Percentiles rank a stretch among this genome's conserved stretches.
These are phyloP conservation scores for Morone chrysops DNA, from an alignment of 2,113 vertebrate species.

Conservation along the genomic window DNA sequence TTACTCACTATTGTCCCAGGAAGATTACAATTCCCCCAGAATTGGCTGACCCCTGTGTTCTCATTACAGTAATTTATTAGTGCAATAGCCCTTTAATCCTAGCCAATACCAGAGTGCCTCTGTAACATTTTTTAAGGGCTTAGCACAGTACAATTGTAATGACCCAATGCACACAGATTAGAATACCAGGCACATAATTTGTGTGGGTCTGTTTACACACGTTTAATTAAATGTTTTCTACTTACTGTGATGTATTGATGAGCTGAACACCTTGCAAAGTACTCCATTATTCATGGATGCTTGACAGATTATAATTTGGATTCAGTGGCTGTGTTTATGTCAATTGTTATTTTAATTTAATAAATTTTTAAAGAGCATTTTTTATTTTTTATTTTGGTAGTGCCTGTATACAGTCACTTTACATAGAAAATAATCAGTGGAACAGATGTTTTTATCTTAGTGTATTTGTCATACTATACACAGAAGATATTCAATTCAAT, in stretches of 20 bases:
- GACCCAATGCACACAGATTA: slow-evolving; percentile 3
- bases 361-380: too few species aligned
- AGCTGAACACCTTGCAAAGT: too few species aligned
- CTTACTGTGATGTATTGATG: neutral
- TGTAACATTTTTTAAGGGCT: slow-evolving; percentile 17
- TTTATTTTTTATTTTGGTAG: too few species aligned
- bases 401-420: too few species aligned
- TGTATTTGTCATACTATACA: too few species aligned
- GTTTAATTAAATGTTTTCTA: neutral
- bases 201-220: neutral
- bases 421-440: too few species aligned
- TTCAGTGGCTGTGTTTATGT: neutral
- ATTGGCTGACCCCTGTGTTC: neutral
- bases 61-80: slow-evolving; percentile 41
- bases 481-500: too few species aligned
- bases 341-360: too few species aligned
- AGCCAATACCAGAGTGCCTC: slow-evolving; percentile 1
- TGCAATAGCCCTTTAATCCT: slow-evolving; percentile 36
- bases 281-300: neutral
- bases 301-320: neutral
- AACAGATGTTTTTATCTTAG: too few species aligned
- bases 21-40: slow-evolving; percentile 13
- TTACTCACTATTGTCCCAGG: slow-evolving; percentile 11
- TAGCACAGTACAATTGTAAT: neutral
- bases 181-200: neutral